phyloP scores from a whole-genome alignment of 2,797 vertebrate genomes.

The Loriculus beryllinus region DNA sequence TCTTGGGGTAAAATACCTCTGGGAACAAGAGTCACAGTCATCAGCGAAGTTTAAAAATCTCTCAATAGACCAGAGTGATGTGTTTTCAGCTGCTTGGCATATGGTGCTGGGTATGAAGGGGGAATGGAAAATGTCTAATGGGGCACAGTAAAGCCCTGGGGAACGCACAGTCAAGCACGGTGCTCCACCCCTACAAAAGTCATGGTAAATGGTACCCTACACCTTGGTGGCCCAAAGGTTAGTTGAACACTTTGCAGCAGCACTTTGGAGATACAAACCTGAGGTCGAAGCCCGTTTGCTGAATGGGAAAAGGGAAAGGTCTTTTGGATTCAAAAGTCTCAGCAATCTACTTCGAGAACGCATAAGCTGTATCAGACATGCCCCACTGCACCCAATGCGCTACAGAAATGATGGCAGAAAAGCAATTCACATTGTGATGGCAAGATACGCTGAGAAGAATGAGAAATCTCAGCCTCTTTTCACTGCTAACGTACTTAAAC shows the following conservation, averaged over 20 bases:
- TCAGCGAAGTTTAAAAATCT: constrained; percentile 21
- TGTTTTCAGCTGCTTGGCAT: neutral
- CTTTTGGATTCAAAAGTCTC: neutral
- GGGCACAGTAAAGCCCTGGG: neutral
- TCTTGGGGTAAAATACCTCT: constrained; percentile 41
- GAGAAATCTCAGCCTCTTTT: neutral
- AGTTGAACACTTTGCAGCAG: neutral
- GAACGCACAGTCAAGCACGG: neutral
- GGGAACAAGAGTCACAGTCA: constrained; percentile 44
- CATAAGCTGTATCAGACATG: neutral
- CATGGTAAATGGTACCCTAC: neutral
- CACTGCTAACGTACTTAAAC: neutral
- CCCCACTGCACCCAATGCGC: accelerated
- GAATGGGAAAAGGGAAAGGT: neutral
- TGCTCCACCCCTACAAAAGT: neutral
- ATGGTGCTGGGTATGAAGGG: neutral
- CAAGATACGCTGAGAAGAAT: neutral
- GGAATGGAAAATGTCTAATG: neutral
- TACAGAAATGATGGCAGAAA: neutral
- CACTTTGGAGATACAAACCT: neutral
- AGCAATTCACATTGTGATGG: neutral
- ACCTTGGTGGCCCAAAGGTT: neutral
- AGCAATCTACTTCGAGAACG: neutral
- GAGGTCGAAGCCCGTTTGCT: neutral
- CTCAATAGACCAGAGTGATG: neutral